Percentiles rank a stretch among this genome's conserved stretches.
Evolutionary conservation across 2,888 invertebrate genomes (phyloP).

Genomic region (Anodontia alba): DNA sequence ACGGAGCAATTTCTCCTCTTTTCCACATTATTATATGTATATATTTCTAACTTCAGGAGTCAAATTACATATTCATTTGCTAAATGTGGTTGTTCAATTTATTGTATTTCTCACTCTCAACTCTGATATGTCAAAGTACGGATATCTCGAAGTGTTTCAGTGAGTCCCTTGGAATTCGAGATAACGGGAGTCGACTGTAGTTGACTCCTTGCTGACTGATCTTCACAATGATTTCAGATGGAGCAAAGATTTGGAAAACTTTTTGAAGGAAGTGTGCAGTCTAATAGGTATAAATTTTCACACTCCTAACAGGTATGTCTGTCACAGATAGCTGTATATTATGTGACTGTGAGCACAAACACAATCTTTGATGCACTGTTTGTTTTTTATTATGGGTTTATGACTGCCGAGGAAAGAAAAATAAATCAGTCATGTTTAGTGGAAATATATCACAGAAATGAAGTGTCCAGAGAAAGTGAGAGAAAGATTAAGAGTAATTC

Average conservation of each 20-base stretch:
- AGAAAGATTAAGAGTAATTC: neutral
- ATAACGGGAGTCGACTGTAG: too few relatives aligned
- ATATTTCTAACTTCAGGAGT: too few relatives aligned
- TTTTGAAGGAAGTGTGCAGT: slow-evolving; percentile 48
- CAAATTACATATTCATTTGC: too few relatives aligned
- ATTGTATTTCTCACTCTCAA: too few relatives aligned
- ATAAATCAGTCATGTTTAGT: slow-evolving; percentile 24
- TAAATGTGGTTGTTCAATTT: too few relatives aligned
- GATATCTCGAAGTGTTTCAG: too few relatives aligned
- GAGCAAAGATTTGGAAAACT: slow-evolving; percentile 54
- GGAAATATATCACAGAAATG: slow-evolving; percentile 30
- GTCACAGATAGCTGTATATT: slow-evolving; percentile 59
- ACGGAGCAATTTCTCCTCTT: too few relatives aligned
- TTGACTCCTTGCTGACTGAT: slow-evolving; percentile 59
- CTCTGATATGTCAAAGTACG: too few relatives aligned
- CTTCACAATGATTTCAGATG: slow-evolving; percentile 66
- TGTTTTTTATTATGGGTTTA: slow-evolving; percentile 30
- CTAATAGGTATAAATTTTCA: slow-evolving; percentile 45
- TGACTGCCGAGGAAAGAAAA: slow-evolving; percentile 8
- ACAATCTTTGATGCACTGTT: slow-evolving; percentile 48
- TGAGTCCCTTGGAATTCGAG: too few relatives aligned
- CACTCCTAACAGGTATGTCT: slow-evolving; percentile 52
- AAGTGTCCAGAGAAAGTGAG: neutral
- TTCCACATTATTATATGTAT: too few relatives aligned
- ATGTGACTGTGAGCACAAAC: slow-evolving; percentile 47